Percentiles rank a stretch among this genome's conserved stretches.
These are phyloP conservation scores for Eurytoma adleriae DNA, from an alignment of 2,888 invertebrate species.

Conservation along the genomic window DNA sequence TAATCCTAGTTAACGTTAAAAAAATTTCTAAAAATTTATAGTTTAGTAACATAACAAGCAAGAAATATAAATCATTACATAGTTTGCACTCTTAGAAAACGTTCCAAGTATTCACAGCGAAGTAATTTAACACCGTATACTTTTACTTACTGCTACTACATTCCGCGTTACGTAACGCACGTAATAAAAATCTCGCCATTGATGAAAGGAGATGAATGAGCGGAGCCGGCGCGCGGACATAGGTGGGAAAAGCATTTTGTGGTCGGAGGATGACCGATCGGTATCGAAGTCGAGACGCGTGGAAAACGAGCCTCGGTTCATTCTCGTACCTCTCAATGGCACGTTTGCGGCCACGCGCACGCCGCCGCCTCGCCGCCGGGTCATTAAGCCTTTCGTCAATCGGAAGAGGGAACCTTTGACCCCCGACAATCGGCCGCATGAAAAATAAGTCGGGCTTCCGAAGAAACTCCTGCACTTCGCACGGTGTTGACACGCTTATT, in stretches of 20 bases:
- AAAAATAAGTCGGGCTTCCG: not conserved
- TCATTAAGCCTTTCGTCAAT: not conserved
- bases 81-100: no score
- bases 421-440: constrained; percentile 5
- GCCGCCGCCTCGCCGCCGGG: not conserved
- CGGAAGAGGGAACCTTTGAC: constrained; percentile 20
- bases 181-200: no score
- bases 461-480: not conserved
- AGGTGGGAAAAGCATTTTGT: not conserved
- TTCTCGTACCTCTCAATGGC: constrained; percentile 9
- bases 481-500: no score
- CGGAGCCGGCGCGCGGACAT: not conserved
- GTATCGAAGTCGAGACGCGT: constrained; percentile 23
- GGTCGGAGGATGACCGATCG: constrained; percentile 19
- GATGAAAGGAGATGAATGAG: not conserved
- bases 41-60: no score
- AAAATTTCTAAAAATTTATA: no score
- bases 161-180: no score
- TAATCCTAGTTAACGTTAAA: no score
- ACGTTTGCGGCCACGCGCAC: not conserved
- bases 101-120: no score
- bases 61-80: no score
- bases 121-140: no score
- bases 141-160: no score
- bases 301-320: constrained; percentile 22